Evolutionary conservation across 1,140 invertebrate species (phyloP).

Genomic region (Drosophila pruinosa): DNA sequence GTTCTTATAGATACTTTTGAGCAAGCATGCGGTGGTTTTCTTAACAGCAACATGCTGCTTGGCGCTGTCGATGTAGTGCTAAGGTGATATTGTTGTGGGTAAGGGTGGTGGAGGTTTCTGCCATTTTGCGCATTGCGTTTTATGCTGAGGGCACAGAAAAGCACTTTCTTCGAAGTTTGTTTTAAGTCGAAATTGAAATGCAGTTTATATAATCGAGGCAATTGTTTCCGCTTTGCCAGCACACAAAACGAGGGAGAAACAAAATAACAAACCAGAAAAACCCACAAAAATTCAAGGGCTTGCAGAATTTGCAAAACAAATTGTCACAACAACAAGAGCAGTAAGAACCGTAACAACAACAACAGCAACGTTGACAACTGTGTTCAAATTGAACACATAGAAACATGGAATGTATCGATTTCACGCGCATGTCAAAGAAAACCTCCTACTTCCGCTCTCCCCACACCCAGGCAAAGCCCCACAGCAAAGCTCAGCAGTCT

Average conservation of each 20-base stretch:
- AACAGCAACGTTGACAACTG: constrained; percentile 16
- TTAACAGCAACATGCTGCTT: background rate
- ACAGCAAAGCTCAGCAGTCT: constrained; percentile 15
- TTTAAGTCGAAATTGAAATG: constrained; percentile 24
- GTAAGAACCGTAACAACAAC: constrained; percentile 38
- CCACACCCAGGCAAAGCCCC: background rate
- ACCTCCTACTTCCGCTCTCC: background rate
- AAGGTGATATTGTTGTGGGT: background rate
- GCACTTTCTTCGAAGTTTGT: constrained; percentile 14
- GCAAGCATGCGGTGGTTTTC: constrained; percentile 60
- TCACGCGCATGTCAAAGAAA: constrained; percentile 64
- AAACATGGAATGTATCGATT: constrained; percentile 63
- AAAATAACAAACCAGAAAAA: constrained; percentile 3
- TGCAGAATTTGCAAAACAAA: constrained; percentile 43
- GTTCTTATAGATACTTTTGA: constrained; percentile 70
- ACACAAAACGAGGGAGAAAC: background rate
- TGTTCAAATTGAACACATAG: constrained; percentile 26
- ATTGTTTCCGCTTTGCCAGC: constrained; percentile 29
- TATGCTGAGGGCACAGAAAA: constrained; percentile 14
- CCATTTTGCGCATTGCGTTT: constrained; percentile 74
- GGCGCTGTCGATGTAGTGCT: constrained; percentile 9
- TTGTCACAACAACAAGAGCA: constrained; percentile 43
- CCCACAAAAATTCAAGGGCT: constrained; percentile 38
- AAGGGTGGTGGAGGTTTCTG: constrained; percentile 30
- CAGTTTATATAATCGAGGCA: constrained; percentile 21